These are phyloP conservation scores for Pimpla rufipes DNA, from an alignment of 2,888 invertebrate genomes.

Conservation along the genomic window DNA sequence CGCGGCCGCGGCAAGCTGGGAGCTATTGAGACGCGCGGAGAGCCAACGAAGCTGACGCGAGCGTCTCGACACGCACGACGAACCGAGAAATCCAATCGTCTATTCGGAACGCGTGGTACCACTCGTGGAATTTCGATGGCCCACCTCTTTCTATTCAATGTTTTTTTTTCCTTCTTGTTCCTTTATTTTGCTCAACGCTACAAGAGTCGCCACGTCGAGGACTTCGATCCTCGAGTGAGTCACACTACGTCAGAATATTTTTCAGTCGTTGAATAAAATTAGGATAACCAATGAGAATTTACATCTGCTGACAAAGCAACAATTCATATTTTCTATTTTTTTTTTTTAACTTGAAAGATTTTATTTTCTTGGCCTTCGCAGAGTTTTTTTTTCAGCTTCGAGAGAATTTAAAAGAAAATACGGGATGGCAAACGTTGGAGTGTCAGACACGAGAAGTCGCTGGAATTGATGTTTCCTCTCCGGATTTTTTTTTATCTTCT, in stretches of 20 bases:
- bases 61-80: slow-evolving; percentile 1
- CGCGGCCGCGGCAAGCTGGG: not conserved
- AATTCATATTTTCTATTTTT: not conserved
- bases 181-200: not conserved
- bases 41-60: slow-evolving; percentile 12
- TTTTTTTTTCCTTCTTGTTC: not conserved
- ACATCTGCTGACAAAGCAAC: not conserved
- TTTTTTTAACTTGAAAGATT: not conserved
- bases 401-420: too few species aligned
- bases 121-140: slow-evolving; percentile 40
- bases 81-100: slow-evolving; percentile 31
- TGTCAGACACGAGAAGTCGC: too few species aligned
- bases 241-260: not conserved
- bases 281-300: not conserved
- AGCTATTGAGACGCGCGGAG: slow-evolving; percentile 39
- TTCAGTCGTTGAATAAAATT: not conserved
- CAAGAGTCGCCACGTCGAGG: not conserved
- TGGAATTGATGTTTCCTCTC: not conserved
- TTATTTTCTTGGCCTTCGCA: too few species aligned
- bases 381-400: too few species aligned
- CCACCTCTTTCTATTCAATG: slow-evolving; percentile 20
- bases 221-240: slow-evolving; percentile 6
- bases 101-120: slow-evolving; percentile 33
- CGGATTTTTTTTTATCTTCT: not conserved
- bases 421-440: too few species aligned